A percentile compares a stretch with the other conserved stretches of the same genome.
Conservation (phyloP, 2,888 invertebrate species). For the Synergus japonicus region DNA sequence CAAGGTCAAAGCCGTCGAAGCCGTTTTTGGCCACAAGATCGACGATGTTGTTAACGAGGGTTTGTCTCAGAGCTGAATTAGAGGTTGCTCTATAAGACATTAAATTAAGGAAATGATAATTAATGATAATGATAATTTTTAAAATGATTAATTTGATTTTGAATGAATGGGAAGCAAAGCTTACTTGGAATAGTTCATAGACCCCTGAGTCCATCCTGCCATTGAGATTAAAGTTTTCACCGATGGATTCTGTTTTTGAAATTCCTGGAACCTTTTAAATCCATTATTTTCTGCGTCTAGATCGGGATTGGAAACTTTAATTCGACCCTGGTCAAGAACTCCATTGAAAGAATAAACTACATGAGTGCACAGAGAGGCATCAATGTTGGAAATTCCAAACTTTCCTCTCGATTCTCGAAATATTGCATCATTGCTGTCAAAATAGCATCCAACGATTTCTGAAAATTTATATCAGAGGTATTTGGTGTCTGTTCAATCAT, state of each 20-base stretch:
- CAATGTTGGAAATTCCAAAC: neutral
- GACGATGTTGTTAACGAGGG: conserved; percentile 81
- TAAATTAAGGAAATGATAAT: neutral
- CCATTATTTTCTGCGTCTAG: neutral
- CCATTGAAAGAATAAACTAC: neutral
- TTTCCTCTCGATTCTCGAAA: neutral
- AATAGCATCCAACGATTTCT: conserved; percentile 2
- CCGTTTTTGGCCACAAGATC: conserved; percentile 79
- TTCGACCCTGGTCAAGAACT: neutral
- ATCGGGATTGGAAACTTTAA: neutral
- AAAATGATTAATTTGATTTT: no score
- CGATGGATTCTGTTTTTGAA: neutral
- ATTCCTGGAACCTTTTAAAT: neutral
- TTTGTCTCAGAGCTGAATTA: conserved; percentile 67
- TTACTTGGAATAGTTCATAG: neutral
- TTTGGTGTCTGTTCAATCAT: neutral
- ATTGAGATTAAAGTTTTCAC: neutral
- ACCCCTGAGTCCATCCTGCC: neutral
- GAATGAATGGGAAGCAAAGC: neutral
- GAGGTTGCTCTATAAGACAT: neutral
- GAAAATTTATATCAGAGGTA: neutral
- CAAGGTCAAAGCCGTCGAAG: conserved; percentile 86
- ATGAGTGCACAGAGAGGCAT: neutral
- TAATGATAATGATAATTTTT: no score
- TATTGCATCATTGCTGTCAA: neutral